These are phyloP conservation scores for Gambusia holbrooki DNA, from an alignment of 2,113 vertebrate species.

Conservation along the genomic window DNA sequence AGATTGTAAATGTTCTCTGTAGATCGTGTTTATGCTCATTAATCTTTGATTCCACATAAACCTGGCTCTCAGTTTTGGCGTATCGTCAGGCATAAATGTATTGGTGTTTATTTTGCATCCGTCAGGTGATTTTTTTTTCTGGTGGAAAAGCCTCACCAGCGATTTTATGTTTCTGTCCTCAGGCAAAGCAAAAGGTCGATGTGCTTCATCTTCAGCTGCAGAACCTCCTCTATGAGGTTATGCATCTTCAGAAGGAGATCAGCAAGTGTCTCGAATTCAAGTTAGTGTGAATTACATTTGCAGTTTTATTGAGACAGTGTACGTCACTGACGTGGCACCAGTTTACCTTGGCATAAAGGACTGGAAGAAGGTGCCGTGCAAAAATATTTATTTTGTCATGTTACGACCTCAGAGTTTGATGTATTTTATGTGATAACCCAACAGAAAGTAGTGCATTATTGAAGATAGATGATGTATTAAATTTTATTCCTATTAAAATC, in stretches of 20 bases:
- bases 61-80: neutral
- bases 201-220: conserved; percentile 97
- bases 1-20: neutral
- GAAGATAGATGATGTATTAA: neutral
- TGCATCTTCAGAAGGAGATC: conserved; percentile 99
- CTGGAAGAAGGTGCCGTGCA: neutral
- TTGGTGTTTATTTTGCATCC: neutral
- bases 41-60: conserved; percentile 7
- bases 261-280: conserved; percentile 98
- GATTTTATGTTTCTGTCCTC: conserved; percentile 11
- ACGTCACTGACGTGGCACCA: neutral
- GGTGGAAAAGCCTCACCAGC: neutral
- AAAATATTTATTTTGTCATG: neutral
- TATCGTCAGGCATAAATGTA: neutral
- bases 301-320: neutral
- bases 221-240: conserved; percentile 96
- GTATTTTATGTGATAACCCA: neutral
- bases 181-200: conserved; percentile 97
- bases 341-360: neutral
- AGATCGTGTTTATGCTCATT: neutral
- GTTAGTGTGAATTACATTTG: conserved; percentile 78
- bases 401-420: neutral
- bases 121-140: neutral
- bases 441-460: neutral
- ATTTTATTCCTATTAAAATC: neutral